Evolutionary conservation across 2,113 vertebrate genomes (phyloP).

Genomic region (Halichoerus grypus): DNA sequence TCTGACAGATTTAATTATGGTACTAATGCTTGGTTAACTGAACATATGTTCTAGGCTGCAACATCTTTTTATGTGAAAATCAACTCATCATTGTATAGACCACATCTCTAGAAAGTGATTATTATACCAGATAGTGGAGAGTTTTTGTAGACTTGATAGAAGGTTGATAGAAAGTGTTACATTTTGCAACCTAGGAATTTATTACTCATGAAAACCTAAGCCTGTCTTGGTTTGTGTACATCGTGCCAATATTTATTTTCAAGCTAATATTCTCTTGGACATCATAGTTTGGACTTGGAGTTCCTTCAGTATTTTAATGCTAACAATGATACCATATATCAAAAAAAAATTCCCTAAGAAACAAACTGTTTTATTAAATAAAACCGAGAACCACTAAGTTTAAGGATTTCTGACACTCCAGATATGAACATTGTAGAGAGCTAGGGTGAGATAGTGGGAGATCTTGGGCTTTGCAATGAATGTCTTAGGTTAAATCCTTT

Average conservation of each 20-base stretch:
- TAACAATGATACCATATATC: neutral
- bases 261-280: constrained; percentile 28
- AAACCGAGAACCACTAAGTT: neutral
- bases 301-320: constrained; percentile 51
- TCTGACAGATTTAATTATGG: constrained; percentile 39
- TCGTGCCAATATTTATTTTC: constrained; percentile 38
- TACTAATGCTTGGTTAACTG: neutral
- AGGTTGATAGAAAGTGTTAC: neutral
- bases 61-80: constrained; percentile 31
- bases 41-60: neutral
- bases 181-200: constrained; percentile 18
- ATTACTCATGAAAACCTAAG: constrained; percentile 41
- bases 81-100: neutral
- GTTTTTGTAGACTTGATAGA: constrained; percentile 39
- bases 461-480: neutral
- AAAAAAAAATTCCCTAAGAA: constrained; percentile 49
- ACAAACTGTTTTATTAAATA: neutral
- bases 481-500: constrained; percentile 36
- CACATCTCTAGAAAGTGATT: constrained; percentile 49
- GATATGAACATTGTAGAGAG: constrained; percentile 13
- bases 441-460: neutral
- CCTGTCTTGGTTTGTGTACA: neutral
- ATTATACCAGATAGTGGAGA: neutral
- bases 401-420: neutral
- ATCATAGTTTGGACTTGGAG: neutral